Percentiles rank a stretch among this genome's conserved stretches.
Evolutionary conservation across 2,888 invertebrate genomes (phyloP).

Genomic region (Parasteatoda lunata): DNA sequence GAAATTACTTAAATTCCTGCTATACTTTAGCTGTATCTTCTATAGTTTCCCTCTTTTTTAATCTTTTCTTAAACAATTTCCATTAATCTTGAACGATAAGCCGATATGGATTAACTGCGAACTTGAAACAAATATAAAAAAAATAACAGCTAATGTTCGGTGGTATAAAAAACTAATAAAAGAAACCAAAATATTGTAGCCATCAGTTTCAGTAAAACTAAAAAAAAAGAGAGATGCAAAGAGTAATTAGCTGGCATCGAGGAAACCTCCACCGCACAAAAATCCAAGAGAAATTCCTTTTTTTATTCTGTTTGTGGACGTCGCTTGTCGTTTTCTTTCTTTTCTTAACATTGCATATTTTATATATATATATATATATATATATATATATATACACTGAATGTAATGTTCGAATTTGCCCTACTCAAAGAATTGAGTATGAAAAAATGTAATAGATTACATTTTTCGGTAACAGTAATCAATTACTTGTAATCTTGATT

Average conservation of each 20-base stretch:
- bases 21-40: not conserved
- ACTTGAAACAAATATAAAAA: not conserved
- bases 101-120: conserved; percentile 26
- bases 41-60: not conserved
- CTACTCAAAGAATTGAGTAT: no score
- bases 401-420: no score
- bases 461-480: no score
- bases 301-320: not conserved
- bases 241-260: conserved; percentile 3
- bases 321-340: conserved; percentile 15
- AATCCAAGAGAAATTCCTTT: conserved; percentile 1
- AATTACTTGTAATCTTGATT: no score
- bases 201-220: not conserved
- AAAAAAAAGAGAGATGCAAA: conserved; percentile 4
- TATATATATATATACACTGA: no score
- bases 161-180: not conserved
- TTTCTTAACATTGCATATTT: not conserved
- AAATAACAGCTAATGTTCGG: not conserved
- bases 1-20: conserved; percentile 20
- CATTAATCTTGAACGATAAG: conserved; percentile 32
- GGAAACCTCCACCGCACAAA: not conserved
- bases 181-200: not conserved
- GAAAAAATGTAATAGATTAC: no score
- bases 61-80: conserved; percentile 17
- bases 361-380: no score